phyloP scores from a whole-genome alignment of 2,113 vertebrate species.

The Pelecanus crispus region DNA sequence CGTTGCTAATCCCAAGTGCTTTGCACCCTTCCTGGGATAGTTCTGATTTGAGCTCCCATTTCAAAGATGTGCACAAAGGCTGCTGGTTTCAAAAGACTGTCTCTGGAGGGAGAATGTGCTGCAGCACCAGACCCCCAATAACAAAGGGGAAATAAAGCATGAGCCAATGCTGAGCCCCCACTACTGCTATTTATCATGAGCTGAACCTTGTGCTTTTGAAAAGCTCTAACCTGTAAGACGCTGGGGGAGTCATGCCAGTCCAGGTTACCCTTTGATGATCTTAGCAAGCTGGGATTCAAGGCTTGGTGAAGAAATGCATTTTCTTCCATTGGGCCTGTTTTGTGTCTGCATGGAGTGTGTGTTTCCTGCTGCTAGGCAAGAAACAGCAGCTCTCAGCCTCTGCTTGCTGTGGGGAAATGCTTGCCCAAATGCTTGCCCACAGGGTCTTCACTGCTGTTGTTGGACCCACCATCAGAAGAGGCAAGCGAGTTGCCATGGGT shows the following conservation, averaged over 20 bases:
- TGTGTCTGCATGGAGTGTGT: fast-evolving
- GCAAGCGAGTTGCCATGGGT: background rate
- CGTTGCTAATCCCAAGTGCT: background rate
- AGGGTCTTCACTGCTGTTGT: background rate
- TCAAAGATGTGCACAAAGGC: background rate
- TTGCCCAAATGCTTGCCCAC: background rate
- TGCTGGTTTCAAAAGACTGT: background rate
- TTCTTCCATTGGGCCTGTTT: background rate
- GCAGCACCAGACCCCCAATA: background rate
- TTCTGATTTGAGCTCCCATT: background rate
- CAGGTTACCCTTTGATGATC: background rate
- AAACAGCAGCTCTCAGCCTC: background rate
- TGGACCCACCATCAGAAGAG: background rate
- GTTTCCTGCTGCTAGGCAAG: background rate
- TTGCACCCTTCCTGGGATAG: background rate
- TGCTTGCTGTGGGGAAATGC: background rate
- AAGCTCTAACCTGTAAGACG: background rate
- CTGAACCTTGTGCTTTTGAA: background rate
- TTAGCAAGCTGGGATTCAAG: background rate
- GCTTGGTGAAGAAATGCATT: background rate
- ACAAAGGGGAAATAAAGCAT: background rate
- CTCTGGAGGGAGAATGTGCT: background rate
- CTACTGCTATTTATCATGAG: background rate
- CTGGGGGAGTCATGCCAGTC: background rate
- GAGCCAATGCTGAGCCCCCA: background rate